phyloP scores from a whole-genome alignment of 2,888 invertebrate species.

The Lydus trimaculatus region DNA sequence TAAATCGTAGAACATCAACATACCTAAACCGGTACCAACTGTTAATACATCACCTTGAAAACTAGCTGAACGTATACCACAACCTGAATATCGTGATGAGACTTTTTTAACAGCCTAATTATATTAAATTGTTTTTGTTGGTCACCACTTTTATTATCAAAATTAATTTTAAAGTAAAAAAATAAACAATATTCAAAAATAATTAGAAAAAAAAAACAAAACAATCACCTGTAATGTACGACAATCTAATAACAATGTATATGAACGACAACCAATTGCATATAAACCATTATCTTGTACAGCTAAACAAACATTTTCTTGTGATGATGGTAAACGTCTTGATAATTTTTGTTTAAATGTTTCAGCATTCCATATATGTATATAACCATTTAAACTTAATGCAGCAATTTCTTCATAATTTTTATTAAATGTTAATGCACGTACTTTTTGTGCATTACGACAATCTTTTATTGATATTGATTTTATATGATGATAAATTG shows the following conservation, averaged over 20 bases:
- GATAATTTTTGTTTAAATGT: constrained; percentile 88
- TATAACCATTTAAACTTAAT: constrained; percentile 89
- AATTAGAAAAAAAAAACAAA: too few species aligned
- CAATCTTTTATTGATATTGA: constrained; percentile 81
- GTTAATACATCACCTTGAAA: constrained; percentile 91
- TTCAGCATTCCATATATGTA: constrained; percentile 93
- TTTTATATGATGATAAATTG: constrained; percentile 65
- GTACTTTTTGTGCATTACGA: constrained; percentile 74
- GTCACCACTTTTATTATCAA: neutral
- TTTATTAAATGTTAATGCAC: constrained; percentile 88
- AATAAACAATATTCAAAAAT: too few species aligned
- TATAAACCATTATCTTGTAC: constrained; percentile 87
- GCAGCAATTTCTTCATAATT: constrained; percentile 88
- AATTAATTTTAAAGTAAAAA: too few species aligned
- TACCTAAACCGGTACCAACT: constrained; percentile 91
- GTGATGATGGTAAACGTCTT: constrained; percentile 84
- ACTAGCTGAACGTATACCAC: constrained; percentile 90
- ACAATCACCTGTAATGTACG: constrained; percentile 77
- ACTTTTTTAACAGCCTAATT: constrained; percentile 76
- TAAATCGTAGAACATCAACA: constrained; percentile 93
- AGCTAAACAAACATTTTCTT: constrained; percentile 93
- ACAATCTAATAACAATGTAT: constrained; percentile 88
- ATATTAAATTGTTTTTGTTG: neutral
- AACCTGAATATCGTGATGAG: constrained; percentile 86
- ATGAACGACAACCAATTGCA: constrained; percentile 93